Evolutionary conservation across 2,797 vertebrate species (phyloP), one percentile per base, ranked within the genome.

Genomic region (Antrozous pallidus): DNA sequence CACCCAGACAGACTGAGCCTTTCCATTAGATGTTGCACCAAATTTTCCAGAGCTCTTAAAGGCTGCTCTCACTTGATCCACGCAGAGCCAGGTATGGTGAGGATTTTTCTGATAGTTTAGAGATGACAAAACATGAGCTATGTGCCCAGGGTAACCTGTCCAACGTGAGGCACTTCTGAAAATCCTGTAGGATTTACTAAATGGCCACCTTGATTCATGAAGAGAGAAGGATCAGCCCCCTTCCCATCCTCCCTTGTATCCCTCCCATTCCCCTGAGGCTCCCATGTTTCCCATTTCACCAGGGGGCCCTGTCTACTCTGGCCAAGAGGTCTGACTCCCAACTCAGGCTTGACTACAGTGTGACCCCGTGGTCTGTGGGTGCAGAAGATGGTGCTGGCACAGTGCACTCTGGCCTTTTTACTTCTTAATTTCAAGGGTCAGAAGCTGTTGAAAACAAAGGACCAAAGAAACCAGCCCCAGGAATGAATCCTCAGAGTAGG

Each of bases 151-250:
- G 42, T 16, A 4, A 6, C 3, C 1, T 14, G 16, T 26, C 67
- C 31, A 0, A 0, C 0, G 0, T n/a, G 10, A 12, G 36, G 16
- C 33, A 2, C 20, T 58, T 69, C 67, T 31, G 36, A 33, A 16
- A 26, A 33, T 5, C 26, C 63, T 51, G 5, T 0, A 2, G 5
- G 56, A 58, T 45, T 78, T 49, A 42, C 31, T 38, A 17, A 67
- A 33, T 47, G 65, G 58, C 63, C 49, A n/a, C 28, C 42, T 38
- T n/a, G 36, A 22, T 56, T 69, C 56, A 0, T n/a, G 36, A 84
- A 42, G 56, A 42, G 69, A 31, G 69, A 47, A 33, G 3, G 17
- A 31, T 26, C 0, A 0, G 13, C 3, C 14, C 81, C 9, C 12
- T 61, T 61, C 28, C 13, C 13, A 61, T 61, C 6, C 13, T 12